phyloP scores from a whole-genome alignment of 2,113 vertebrate genomes.

The Buteo buteo region DNA sequence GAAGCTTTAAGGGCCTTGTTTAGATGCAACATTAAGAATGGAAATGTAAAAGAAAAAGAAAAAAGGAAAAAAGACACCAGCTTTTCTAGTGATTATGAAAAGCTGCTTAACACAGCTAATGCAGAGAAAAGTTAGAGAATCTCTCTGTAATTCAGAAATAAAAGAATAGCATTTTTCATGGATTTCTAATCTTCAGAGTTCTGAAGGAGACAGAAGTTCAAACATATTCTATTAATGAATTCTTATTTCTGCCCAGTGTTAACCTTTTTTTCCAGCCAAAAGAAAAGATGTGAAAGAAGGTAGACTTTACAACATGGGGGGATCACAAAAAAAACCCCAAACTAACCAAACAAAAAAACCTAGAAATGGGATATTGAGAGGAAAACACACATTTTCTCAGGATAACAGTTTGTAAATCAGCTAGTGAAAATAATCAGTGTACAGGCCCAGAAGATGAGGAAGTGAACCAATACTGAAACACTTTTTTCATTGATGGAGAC shows the following conservation, averaged over 20 bases:
- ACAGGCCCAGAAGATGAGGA: neutral
- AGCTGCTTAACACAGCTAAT: neutral
- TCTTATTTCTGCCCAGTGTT: neutral
- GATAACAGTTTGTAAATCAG: neutral
- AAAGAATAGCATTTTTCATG: neutral
- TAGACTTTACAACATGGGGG: neutral
- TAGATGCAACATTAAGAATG: neutral
- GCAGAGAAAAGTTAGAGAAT: neutral
- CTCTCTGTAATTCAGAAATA: neutral
- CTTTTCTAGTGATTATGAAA: neutral
- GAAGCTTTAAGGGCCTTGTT: neutral
- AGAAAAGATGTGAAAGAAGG: neutral
- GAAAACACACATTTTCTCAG: neutral
- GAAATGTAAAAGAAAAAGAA: neutral
- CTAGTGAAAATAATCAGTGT: neutral
- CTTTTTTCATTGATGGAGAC: neutral
- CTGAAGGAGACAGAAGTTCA: neutral
- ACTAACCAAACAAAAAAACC: accelerated
- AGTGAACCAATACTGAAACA: neutral
- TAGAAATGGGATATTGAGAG: neutral
- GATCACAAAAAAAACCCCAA: accelerated
- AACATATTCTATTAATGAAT: neutral
- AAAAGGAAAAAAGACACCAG: neutral
- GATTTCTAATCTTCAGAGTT: neutral
- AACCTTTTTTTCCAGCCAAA: neutral